Evolutionary conservation across 2,888 invertebrate species (phyloP), one percentile per base, ranked within the genome.

Genomic region (Gandaritis pyraliata): DNA sequence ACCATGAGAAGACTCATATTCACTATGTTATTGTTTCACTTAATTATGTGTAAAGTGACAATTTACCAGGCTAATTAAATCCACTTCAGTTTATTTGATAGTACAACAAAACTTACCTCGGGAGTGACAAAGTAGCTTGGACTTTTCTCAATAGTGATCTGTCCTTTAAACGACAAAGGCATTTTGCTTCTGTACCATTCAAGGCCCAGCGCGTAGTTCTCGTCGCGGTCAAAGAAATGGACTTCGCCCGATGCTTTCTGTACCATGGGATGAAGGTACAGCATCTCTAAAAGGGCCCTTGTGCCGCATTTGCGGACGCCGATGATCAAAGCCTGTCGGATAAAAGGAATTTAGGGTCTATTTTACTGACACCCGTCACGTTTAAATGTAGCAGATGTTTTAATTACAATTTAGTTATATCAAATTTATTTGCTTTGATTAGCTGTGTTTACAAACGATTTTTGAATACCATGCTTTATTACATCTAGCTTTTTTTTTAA

Each of bases 301-400:
- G 99, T 99, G 16, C 99, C 99, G 80, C 98, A 98, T 92, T 99
- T 99, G 74, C 98, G 94, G 30, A 98, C 98, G 52, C 99, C 99
- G 72, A 99, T 96, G 80, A 99, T 98, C 72, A 98, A 94, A 41
- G 97, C 96, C 94, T 96, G 92, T 33, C 61, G 61, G 67, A 62
- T 62, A 61, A 67, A 65, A 69, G 64, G 46, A 64, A 64, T 57
- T 61, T 59, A 60, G 64, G 55, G 43, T 51, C 54, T 59, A 49
- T 61, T 41, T 53, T 64, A 52, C 43, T 54, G 58, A 58, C 62
- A 47, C 43, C 55, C 10, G 16, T 43, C 16, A 11, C 15, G 33
- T 33, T 8, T 16, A 10, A 10, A 36, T 30, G n/a, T 33, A 48
- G 30, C 23, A 4, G 33, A 29, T 12, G 23, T 13, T 36, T n/a